Evolutionary conservation across 1,140 invertebrate species (phyloP).

Genomic region (Paracyclopina nana): DNA sequence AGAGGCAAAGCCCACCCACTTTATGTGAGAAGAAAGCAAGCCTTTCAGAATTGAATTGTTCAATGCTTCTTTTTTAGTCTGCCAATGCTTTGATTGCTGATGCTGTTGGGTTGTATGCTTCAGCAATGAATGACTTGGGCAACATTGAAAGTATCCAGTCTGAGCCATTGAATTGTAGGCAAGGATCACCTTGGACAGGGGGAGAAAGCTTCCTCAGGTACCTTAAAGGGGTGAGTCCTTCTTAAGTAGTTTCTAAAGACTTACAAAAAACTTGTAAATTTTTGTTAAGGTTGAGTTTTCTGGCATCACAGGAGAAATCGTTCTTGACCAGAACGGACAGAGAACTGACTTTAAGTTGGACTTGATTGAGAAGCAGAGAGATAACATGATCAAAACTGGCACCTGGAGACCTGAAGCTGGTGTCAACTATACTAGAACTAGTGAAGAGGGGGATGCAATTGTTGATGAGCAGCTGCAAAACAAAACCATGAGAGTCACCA

Average conservation of each 20-base stretch:
- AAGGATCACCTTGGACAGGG: constrained; percentile 25
- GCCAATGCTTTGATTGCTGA: constrained; percentile 29
- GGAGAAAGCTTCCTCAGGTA: constrained; percentile 27
- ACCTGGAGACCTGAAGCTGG: constrained; percentile 36
- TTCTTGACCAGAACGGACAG: constrained; percentile 26
- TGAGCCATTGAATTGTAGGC: constrained; percentile 14
- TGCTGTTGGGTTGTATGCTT: constrained; percentile 26
- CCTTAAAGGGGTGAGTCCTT: constrained; percentile 31
- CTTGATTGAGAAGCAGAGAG: constrained; percentile 23
- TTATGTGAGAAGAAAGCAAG: background rate
- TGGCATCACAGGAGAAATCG: constrained; percentile 27
- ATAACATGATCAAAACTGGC: constrained; percentile 33
- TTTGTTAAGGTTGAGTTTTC: constrained; percentile 24
- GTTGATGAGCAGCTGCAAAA: constrained; percentile 28
- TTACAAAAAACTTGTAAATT: background rate
- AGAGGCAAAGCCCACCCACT: constrained; percentile 5
- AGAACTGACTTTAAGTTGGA: constrained; percentile 26
- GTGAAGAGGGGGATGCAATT: constrained; percentile 27
- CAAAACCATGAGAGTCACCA: constrained; percentile 25
- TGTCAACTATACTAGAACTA: constrained; percentile 27
- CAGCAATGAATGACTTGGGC: constrained; percentile 24
- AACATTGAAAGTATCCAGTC: background rate
- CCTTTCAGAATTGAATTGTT: background rate
- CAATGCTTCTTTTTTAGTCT: constrained; percentile 20
- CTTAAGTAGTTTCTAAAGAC: background rate